These are phyloP conservation scores for Apodemus sylvaticus DNA, from an alignment of 2,113 vertebrate species.

Conservation along the genomic window DNA sequence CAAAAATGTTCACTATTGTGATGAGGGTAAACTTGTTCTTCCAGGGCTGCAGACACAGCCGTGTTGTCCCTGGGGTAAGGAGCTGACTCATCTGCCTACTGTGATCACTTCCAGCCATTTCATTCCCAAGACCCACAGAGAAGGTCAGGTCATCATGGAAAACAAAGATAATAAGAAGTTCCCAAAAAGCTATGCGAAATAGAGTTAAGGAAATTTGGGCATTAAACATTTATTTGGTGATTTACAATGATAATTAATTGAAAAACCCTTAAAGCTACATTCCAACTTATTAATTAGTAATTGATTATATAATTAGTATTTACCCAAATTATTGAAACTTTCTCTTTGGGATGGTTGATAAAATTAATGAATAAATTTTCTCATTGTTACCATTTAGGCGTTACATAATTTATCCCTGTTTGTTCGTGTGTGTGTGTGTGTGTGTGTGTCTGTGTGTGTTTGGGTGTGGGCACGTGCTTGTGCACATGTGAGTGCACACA, in stretches of 20 bases:
- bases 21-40: slow-evolving; percentile 10
- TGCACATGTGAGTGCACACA: too few relatives aligned
- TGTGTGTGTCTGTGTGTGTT: neutral
- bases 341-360: neutral
- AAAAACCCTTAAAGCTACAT: slow-evolving; percentile 30
- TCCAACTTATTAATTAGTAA: neutral
- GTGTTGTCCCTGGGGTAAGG: neutral
- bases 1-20: neutral
- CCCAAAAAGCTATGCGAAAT: neutral
- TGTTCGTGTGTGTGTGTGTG: neutral
- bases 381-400: neutral
- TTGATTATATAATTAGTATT: slow-evolving; percentile 8
- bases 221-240: slow-evolving; percentile 10
- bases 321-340: neutral
- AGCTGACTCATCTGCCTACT: neutral
- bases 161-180: neutral
- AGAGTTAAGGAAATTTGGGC: neutral
- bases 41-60: neutral
- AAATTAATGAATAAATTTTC: neutral
- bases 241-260: slow-evolving; percentile 7
- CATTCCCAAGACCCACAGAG: neutral
- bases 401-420: neutral
- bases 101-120: neutral
- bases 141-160: neutral
- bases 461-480: too few relatives aligned